Evolutionary conservation across 1,140 invertebrate genomes (phyloP).

Genomic region (Tetraneura akinire): DNA sequence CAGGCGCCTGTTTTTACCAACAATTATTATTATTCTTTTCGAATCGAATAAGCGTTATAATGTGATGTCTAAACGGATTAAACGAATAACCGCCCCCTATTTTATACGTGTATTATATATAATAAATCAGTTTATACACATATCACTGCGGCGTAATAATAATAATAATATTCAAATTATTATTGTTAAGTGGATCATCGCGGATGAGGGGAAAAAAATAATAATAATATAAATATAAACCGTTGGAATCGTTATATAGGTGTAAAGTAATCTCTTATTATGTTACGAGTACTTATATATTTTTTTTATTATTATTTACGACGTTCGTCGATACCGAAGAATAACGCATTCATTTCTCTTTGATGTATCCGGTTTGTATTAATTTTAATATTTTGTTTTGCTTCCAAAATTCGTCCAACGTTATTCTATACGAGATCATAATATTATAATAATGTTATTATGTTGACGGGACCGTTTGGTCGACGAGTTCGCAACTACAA

Average conservation of each 20-base stretch:
- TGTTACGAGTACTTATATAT: not conserved
- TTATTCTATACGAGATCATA: no score
- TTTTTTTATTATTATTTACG: not conserved
- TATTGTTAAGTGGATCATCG: constrained; percentile 9
- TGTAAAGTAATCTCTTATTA: not conserved
- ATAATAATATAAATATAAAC: not conserved
- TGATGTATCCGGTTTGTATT: not conserved
- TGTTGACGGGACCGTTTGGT: not conserved
- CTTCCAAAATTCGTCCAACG: no score
- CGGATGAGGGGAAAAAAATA: no score
- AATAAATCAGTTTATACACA: no score
- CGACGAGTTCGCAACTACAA: no score
- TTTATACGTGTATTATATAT: not conserved
- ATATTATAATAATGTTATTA: no score
- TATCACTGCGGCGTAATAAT: no score
- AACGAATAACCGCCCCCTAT: not conserved
- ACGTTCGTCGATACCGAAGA: not conserved
- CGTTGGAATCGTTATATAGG: not conserved
- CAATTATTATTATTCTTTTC: constrained; percentile 17
- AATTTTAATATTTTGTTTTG: no score
- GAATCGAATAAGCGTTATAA: not conserved
- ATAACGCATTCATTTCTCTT: not conserved
- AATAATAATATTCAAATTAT: not conserved
- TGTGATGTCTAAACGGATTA: no score
- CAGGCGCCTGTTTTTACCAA: constrained; percentile 35